Base-by-base conservation (phyloP, 2,888 invertebrate species). In the Eulithis testata region DNA sequence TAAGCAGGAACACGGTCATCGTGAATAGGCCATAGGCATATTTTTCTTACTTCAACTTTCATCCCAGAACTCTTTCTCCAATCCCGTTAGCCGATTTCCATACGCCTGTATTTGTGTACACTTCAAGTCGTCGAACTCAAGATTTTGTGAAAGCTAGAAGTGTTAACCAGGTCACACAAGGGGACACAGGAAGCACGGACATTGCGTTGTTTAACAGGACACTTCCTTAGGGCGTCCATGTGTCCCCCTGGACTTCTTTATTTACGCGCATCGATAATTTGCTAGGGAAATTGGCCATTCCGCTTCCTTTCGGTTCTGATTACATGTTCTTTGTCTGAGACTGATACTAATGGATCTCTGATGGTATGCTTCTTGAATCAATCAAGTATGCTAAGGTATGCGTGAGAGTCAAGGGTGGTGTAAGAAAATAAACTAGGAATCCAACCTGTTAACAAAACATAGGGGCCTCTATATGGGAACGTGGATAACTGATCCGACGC, bases 181-280 rank as follows among this genome's bases (percentile, higher is more conserved):
- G 88, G 87, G 87, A 81, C 84, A 80, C 88, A 89, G 92, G 92
- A 92, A 88, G 78, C 77, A 90, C 85, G 92, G 86, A 73, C 78
- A 76, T 83, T 89, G 92, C 88, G 83, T 86, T 81, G 83, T 81
- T 88, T 92, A 92, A 92, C 90, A 87, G 87, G 86, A 80, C 84
- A 81, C 81, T 89, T 91, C 92, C 92, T 91, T 72, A 81, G 80
- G 82, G 84, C 79, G 76, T 50, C 40, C 60, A 31, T 44, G 7
- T 63, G 66, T 81, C 83, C 85, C 82, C 77, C 76, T 72, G 77
- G 77, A 78, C 80, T 81, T 81, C 71, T 75, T 78, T 78, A 80
- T 73, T 74, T 77, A 64, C 69, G 73, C 70, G 73, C 73, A 70
- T 69, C 69, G 70, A 68, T 73, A 69, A 73, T 73, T 73, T 66